phyloP scores from a whole-genome alignment of 37 sponge, comb jelly and placozoan species.

The Halisarca cf. caerulea region DNA sequence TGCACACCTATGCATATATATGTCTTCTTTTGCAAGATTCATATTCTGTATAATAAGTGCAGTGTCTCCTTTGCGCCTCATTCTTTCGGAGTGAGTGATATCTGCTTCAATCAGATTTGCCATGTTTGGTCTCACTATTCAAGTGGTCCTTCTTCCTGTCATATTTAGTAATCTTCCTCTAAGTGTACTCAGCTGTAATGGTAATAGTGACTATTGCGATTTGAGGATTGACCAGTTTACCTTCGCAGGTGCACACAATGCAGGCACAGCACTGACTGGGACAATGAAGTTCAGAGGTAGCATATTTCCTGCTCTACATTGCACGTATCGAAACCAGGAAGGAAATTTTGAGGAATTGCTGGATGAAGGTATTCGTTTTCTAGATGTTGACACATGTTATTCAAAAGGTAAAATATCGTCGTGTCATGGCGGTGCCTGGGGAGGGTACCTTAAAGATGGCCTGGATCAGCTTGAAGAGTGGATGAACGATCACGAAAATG shows the following conservation, averaged over 20 bases:
- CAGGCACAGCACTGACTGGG: conserved; percentile 30
- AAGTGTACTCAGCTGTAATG: too few relatives aligned
- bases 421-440: conserved; percentile 32
- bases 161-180: too few relatives aligned
- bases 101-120: too few relatives aligned
- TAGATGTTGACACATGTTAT: conserved; percentile 32
- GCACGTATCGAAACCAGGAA: conserved; percentile 27
- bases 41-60: too few relatives aligned
- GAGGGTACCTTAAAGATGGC: background rate
- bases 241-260: conserved; percentile 36
- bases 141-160: too few relatives aligned
- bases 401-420: background rate
- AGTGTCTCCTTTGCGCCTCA: too few relatives aligned
- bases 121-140: too few relatives aligned
- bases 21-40: too few relatives aligned
- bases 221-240: conserved; percentile 37
- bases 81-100: too few relatives aligned
- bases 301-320: background rate
- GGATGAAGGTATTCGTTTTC: conserved; percentile 21
- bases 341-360: conserved; percentile 12
- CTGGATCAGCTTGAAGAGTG: conserved; percentile 34
- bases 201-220: conserved; percentile 18
- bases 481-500: conserved; percentile 21
- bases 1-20: too few relatives aligned
- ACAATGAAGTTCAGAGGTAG: background rate